Evolutionary conservation across 2,797 vertebrate species (phyloP), one percentile per base, ranked within the genome.

Genomic region (Intellagama lesueurii): DNA sequence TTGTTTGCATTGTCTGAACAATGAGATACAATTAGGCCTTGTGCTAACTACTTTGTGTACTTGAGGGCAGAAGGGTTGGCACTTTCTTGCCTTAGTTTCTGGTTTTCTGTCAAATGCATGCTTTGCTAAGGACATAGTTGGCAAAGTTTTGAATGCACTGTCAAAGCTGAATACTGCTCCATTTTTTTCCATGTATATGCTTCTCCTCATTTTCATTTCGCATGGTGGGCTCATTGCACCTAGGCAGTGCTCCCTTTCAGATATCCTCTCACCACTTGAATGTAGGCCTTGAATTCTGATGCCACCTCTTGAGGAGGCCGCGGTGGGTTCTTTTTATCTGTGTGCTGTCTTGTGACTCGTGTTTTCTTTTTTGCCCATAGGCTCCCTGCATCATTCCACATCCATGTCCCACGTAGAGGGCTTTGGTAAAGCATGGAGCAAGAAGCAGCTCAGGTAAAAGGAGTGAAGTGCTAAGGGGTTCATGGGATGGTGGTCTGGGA

Each of bases 381-480:
- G 98, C 93, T 97, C 98, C 92, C 96, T 99, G 96, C 98, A 97
- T 97, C 98, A 98, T 95, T 98, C 98, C 94, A 98, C 98, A 90
- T 98, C 98, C 97, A 97, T 98, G 98, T 98, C 98, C 96, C 98
- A 98, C 96, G 98, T 98, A 97, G 98, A 98, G 94, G 97, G 97
- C 28, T 97, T 97, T 80, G 98, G 98, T 95, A 98, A 98, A 91
- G 97, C 97, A 30, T 98, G 98, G 98, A 97, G 96, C 94, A 98
- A 97, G 96, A 98, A 98, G 88, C 97, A 98, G 90, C 96, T 98
- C 89, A 98, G 98, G 98, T 98, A 94, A 85, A 94, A 7, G 7
- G n/a, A 52, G 11, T 5, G 9, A 4, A 1, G 8, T 5, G 7
- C 49, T 75, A 1, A 3, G 40, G 66, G 47, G 79, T 44, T 68